Evolutionary conservation across 2,113 vertebrate species (phyloP), one percentile per base, ranked within the genome.

Genomic region (Ophiodon elongatus): DNA sequence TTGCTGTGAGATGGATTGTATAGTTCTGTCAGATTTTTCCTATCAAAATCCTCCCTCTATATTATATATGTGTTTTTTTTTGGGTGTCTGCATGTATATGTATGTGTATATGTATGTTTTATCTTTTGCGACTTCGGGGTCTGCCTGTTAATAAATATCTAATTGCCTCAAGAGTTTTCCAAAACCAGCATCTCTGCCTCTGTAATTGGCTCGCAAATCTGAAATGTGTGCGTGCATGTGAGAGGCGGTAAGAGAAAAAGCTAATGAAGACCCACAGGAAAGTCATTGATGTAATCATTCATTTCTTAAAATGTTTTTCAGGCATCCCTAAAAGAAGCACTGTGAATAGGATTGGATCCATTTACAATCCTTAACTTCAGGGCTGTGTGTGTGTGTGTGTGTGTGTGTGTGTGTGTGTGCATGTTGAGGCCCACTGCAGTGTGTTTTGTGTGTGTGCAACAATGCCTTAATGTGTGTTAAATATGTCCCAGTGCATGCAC

Each of bases 211-310:
- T 91, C 8, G 33, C 73, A 35, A 59, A 43, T 64, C 19, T 17
- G 35, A 77, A 73, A n/a, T 82, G 54, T 64, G 37, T 67, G 56
- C 27, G 47, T 52, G 65, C 63, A 52, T 45, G 52, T 77, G 25
- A 62, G 80, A 59, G 57, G 27, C n/a, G 9, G 43, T 9, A 45
- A 33, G 62, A 83, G 54, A 78, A 52, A 47, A 45, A 73, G 66
- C 67, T 89, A 85, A 85, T 83, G 80, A 83, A 77, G 67, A 76
- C 86, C 81, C 86, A 69, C 11, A 81, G 79, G 86, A 84, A 80
- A 19, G 73, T 69, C 74, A 81, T 79, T 76, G 88, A 80, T 83
- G 65, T 84, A 83, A 92, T 92, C 50, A 88, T 85, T 73, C 57
- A 31, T 60, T 60, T 84, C 72, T 73, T 83, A 66, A 80, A 83